Evolutionary conservation across 2,797 vertebrate species (phyloP).

Genomic region (Acipenser oxyrinchus): DNA sequence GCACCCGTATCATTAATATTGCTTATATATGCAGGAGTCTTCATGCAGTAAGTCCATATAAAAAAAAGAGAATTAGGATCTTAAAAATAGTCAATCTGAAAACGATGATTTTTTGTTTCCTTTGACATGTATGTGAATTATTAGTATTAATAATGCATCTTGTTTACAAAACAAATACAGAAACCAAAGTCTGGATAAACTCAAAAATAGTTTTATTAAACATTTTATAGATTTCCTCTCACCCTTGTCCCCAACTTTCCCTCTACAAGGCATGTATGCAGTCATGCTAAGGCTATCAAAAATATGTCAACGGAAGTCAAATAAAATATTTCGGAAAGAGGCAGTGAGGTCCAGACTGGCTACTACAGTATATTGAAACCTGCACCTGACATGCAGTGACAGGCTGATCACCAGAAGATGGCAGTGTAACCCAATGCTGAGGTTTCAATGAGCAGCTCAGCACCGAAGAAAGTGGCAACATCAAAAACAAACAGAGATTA

Average conservation of each 20-base stretch:
- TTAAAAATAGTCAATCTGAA: too few species aligned
- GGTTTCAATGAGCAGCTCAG: neutral
- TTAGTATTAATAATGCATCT: too few species aligned
- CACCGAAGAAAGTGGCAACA: neutral
- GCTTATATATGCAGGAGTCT: too few species aligned
- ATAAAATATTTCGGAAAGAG: constrained; percentile 18
- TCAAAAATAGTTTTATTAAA: constrained; percentile 79
- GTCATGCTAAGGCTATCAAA: constrained; percentile 82
- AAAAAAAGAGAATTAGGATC: neutral
- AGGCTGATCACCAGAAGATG: too few species aligned
- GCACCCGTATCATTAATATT: too few species aligned
- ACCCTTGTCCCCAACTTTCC: constrained; percentile 35
- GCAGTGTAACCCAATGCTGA: too few species aligned
- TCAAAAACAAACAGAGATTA: too few species aligned
- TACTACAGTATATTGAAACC: too few species aligned
- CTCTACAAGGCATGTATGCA: constrained; percentile 67
- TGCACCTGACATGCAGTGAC: too few species aligned
- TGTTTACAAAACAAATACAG: constrained; percentile 16
- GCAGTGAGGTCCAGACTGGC: too few species aligned
- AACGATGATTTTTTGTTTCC: too few species aligned
- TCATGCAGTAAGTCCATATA: neutral
- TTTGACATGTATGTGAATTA: too few species aligned
- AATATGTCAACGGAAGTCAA: constrained; percentile 30
- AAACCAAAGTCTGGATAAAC: constrained; percentile 46
- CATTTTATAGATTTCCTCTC: constrained; percentile 38